These are phyloP conservation scores for Xanthia icteritia DNA, from an alignment of 2,888 invertebrate genomes.

Conservation along the genomic window DNA sequence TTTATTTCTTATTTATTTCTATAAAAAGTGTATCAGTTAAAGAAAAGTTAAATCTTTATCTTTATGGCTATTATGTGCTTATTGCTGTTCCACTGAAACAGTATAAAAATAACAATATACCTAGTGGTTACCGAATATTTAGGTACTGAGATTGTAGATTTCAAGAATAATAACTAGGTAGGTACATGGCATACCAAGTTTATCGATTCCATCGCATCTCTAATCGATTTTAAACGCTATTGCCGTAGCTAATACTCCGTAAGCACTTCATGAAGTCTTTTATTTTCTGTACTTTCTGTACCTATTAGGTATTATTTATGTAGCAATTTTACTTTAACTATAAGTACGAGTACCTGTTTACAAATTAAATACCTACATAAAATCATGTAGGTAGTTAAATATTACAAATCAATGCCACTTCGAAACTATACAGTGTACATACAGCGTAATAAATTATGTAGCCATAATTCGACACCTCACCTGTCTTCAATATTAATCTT, in stretches of 20 bases:
- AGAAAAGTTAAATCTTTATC: neutral
- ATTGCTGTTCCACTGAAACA: neutral
- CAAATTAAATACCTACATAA: neutral
- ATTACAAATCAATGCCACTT: constrained; percentile 15
- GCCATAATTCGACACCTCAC: neutral
- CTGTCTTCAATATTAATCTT: neutral
- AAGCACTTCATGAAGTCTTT: constrained; percentile 49
- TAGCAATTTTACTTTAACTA: neutral
- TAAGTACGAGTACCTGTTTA: neutral
- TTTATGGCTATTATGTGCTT: neutral
- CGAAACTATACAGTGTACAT: neutral
- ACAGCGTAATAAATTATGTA: neutral
- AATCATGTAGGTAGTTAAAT: neutral
- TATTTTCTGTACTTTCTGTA: constrained; percentile 28
- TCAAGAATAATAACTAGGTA: constrained; percentile 24
- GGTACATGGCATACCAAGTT: constrained; percentile 23
- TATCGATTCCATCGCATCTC: constrained; percentile 54
- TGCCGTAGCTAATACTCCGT: constrained; percentile 57
- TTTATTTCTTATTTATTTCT: too few species aligned
- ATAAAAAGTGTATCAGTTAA: too few species aligned
- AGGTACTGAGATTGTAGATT: constrained; percentile 11
- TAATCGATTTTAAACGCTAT: constrained; percentile 59
- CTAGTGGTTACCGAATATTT: neutral
- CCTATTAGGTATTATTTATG: neutral
- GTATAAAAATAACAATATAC: neutral